Conservation (phyloP, 2,888 invertebrate species). For the Agelastica alni region DNA sequence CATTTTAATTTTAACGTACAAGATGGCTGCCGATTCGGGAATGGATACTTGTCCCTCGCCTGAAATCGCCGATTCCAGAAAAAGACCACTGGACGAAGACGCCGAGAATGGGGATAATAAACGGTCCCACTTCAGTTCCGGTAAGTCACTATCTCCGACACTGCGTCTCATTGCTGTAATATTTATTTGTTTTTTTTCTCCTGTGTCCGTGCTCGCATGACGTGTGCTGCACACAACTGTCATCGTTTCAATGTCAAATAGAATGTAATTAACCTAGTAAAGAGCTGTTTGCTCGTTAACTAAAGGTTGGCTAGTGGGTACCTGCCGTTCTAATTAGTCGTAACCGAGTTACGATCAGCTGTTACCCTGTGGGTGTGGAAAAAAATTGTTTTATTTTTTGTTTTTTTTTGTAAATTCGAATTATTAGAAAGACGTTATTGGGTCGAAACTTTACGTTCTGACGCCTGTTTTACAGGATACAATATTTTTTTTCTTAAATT, state of each 20-base stretch:
- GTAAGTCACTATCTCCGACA: conserved; percentile 59
- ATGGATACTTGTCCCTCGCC: conserved; percentile 94
- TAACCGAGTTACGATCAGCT: too few species aligned
- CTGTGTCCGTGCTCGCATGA: conserved; percentile 16
- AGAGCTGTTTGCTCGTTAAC: conserved; percentile 2
- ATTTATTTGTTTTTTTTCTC: conserved; percentile 22
- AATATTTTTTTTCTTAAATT: too few species aligned
- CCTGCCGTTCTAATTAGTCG: conserved; percentile 15
- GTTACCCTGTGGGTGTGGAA: conserved; percentile 1
- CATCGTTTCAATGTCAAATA: conserved; percentile 26
- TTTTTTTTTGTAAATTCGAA: too few species aligned
- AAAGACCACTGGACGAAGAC: conserved; percentile 86
- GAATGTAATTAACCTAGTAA: conserved; percentile 26
- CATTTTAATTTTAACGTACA: conserved; percentile 44
- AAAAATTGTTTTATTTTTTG: conserved; percentile 6
- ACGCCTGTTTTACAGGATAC: too few species aligned
- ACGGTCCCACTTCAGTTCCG: conserved; percentile 89
- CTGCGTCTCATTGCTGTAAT: not conserved
- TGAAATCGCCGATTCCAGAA: conserved; percentile 88
- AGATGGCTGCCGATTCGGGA: conserved; percentile 91
- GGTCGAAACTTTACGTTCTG: too few species aligned
- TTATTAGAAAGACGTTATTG: too few species aligned
- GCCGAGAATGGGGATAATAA: conserved; percentile 87
- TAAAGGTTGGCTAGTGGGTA: conserved; percentile 13
- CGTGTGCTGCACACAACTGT: conserved; percentile 16